These are phyloP conservation scores for Idaea biselata DNA, from an alignment of 2,888 invertebrate genomes.

Conservation along the genomic window DNA sequence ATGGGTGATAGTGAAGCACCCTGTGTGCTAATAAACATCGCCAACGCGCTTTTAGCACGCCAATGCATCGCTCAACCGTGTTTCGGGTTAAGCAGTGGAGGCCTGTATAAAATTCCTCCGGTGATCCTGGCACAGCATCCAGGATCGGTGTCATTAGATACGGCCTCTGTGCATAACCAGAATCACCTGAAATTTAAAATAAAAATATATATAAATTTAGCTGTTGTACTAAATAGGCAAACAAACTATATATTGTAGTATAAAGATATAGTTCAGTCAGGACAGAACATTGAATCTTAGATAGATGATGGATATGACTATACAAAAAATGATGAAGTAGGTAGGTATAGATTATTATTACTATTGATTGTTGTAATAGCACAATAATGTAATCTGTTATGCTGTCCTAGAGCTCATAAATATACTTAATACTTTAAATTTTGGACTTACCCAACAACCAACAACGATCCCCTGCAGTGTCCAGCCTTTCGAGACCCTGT, in stretches of 20 bases:
- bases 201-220: too few relatives aligned
- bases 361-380: too few relatives aligned
- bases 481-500: constrained; percentile 18
- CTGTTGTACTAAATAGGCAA: too few relatives aligned
- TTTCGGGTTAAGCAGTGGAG: constrained; percentile 25
- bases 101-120: constrained; percentile 25
- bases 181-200: too few relatives aligned
- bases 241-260: too few relatives aligned
- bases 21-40: constrained; percentile 27
- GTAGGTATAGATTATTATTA: too few relatives aligned
- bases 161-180: constrained; percentile 28
- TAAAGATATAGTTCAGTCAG: too few relatives aligned
- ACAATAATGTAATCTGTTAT: constrained; percentile 8
- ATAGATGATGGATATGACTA: too few relatives aligned
- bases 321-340: too few relatives aligned
- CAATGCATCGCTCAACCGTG: constrained; percentile 30
- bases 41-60: constrained; percentile 30
- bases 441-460: constrained; percentile 23
- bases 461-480: constrained; percentile 21
- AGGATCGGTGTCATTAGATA: constrained; percentile 31
- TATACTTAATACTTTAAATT: constrained; percentile 4
- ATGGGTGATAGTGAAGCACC: constrained; percentile 29
- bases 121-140: constrained; percentile 26
- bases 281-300: too few relatives aligned
- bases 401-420: constrained; percentile 3